A percentile compares a stretch with the other conserved stretches of the same genome.
These are phyloP conservation scores for Amphipoea lucens DNA, from an alignment of 2,888 invertebrate species.

Conservation along the genomic window DNA sequence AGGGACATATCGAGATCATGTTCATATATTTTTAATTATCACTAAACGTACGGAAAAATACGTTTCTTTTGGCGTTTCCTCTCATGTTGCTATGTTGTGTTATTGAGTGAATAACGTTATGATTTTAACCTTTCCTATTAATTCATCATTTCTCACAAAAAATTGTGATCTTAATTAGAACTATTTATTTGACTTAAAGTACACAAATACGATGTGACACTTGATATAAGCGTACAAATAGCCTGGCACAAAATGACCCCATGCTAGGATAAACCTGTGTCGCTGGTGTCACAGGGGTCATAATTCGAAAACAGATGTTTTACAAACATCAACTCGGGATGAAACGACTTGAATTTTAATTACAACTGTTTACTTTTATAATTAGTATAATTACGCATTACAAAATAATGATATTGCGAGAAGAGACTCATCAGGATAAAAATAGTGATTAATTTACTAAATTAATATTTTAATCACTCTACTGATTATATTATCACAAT, in stretches of 20 bases:
- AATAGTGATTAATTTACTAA: neutral
- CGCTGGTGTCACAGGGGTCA: neutral
- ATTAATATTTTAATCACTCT: neutral
- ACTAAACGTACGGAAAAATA: slow-evolving; percentile 11
- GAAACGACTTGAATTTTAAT: neutral
- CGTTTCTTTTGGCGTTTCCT: neutral
- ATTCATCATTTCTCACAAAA: no score
- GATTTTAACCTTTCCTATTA: neutral
- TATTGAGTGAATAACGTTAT: neutral
- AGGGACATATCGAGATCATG: neutral
- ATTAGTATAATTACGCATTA: neutral
- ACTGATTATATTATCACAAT: slow-evolving; percentile 6
- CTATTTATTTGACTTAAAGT: no score
- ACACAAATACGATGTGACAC: no score
- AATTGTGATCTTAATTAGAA: neutral
- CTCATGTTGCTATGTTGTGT: neutral
- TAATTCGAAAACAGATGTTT: neutral
- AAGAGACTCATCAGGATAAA: neutral
- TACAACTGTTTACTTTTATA: neutral
- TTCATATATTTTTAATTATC: slow-evolving; percentile 19
- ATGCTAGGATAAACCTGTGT: neutral
- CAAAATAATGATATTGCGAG: neutral
- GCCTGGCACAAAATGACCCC: no score
- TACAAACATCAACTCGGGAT: neutral
- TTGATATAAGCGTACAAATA: no score